Evolutionary conservation across 2,113 vertebrate species (phyloP), one percentile per base, ranked within the genome.

Genomic region (Misgurnus mizolepis): DNA sequence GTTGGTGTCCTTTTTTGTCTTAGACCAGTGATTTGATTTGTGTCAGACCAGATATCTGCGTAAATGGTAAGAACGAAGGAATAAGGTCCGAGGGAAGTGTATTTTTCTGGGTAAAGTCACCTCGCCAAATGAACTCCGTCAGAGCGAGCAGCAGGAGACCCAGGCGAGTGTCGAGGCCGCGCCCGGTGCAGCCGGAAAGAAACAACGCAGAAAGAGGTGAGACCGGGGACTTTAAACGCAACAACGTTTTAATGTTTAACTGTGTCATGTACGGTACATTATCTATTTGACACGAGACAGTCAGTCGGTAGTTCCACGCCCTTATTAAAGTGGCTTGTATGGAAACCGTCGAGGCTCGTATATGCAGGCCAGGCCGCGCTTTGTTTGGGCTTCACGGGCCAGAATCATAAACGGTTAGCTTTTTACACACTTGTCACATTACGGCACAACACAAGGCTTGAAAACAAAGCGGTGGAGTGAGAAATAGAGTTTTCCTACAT

Each of bases 41-140:
- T 61, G 60, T 61, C 34, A 55, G 70, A 72, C 72, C 6, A 56
- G 53, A 60, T 5, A 70, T 53, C 65, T 47, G 75, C 34, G 62
- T 77, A 34, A 76, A 82, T 85, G 83, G 60, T 82, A 80, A 68
- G 50, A 74, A 73, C 71, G 39, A 41, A 66, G 76, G 72, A 41
- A 55, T 61, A 65, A 65, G 70, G 83, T 82, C 47, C 34, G 76
- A 88, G 90, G 85, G 92, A 92, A 92, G 87, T 88, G 88, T 93
- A 87, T 90, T 92, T 93, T 88, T 80, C 87, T 86, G 70, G 83
- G 40, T 40, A 77, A 90, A 91, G 89, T 80, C 94, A 94, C 90
- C 92, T 93, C 95, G 94, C 93, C 96, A 98, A 96, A 98, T 98
- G 97, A 98, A 96, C 97, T 98, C 97, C 95, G 96, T 97, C 95